Evolutionary conservation across 1,140 invertebrate species (phyloP).

Genomic region (Drosophila simulans): DNA sequence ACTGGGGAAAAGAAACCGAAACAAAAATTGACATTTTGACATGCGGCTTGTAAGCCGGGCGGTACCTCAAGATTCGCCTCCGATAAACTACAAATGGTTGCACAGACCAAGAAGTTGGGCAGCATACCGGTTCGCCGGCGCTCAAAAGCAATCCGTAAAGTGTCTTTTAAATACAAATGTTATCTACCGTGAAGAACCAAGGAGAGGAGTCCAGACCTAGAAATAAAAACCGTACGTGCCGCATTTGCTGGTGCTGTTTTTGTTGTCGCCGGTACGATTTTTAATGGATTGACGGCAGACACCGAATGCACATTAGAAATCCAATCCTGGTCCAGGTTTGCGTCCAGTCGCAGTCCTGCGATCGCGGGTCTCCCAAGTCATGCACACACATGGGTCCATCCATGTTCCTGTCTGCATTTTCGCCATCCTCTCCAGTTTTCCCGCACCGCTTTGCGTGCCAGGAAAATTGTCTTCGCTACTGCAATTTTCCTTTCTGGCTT

Average conservation of each 20-base stretch:
- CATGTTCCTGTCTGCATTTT: constrained; percentile 34
- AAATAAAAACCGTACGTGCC: constrained; percentile 58
- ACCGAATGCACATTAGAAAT: constrained; percentile 77
- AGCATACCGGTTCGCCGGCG: constrained; percentile 25
- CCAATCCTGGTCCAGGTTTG: constrained; percentile 45
- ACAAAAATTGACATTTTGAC: constrained; percentile 82
- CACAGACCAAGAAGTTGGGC: neutral
- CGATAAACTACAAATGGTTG: constrained; percentile 78
- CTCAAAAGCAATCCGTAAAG: constrained; percentile 60
- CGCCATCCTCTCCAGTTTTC: neutral
- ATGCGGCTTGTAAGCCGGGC: constrained; percentile 59
- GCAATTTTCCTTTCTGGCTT: constrained; percentile 55
- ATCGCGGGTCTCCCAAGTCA: constrained; percentile 41
- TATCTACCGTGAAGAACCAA: constrained; percentile 43
- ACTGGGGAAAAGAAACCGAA: constrained; percentile 22
- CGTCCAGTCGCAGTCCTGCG: constrained; percentile 4
- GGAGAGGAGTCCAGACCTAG: constrained; percentile 5
- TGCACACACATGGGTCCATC: constrained; percentile 48
- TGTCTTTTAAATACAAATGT: constrained; percentile 81
- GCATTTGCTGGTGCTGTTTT: constrained; percentile 57
- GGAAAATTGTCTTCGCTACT: constrained; percentile 64
- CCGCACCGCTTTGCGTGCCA: constrained; percentile 37
- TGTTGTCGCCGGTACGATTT: constrained; percentile 67
- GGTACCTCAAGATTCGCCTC: constrained; percentile 76
- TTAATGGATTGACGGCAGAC: constrained; percentile 80